A percentile compares a stretch with the other conserved stretches of the same genome.
Evolutionary conservation across 1,140 invertebrate species (phyloP).

Genomic region (Propsilocerus akamusi): DNA sequence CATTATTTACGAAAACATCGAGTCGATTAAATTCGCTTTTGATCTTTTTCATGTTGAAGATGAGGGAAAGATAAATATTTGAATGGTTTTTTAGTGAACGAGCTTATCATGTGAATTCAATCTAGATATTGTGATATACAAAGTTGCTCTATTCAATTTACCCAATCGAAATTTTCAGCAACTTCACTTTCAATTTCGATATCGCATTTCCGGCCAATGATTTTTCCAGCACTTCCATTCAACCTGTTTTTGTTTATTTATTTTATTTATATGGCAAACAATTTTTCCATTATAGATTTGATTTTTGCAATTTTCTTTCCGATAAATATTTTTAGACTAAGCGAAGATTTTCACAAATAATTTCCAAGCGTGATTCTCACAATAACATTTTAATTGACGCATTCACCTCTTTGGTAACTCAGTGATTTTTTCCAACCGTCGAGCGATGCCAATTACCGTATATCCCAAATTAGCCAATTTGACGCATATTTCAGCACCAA

Average conservation of each 20-base stretch:
- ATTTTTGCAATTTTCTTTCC: background rate
- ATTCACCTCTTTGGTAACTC: constrained; percentile 13
- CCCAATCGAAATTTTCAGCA: constrained; percentile 28
- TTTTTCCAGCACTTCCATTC: constrained; percentile 19
- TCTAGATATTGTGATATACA: too few relatives aligned
- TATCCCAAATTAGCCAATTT: constrained; percentile 26
- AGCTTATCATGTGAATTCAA: too few relatives aligned
- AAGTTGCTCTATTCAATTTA: too few relatives aligned
- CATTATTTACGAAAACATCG: constrained; percentile 20
- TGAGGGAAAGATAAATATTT: background rate
- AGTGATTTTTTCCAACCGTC: constrained; percentile 23
- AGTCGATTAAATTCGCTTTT: constrained; percentile 13
- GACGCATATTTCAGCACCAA: constrained; percentile 24
- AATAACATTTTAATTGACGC: background rate
- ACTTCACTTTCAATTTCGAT: constrained; percentile 34
- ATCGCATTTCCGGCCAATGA: constrained; percentile 29
- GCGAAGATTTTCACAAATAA: too few relatives aligned
- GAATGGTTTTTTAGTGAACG: background rate
- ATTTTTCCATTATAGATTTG: background rate
- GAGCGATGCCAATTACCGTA: constrained; percentile 30
- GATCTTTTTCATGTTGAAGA: constrained; percentile 8
- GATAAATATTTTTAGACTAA: too few relatives aligned
- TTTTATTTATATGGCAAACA: background rate
- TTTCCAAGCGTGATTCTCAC: background rate
- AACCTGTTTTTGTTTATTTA: too few relatives aligned